These are phyloP conservation scores for Hemibagrus guttatus DNA, from an alignment of 2,797 vertebrate species.

Conservation along the genomic window DNA sequence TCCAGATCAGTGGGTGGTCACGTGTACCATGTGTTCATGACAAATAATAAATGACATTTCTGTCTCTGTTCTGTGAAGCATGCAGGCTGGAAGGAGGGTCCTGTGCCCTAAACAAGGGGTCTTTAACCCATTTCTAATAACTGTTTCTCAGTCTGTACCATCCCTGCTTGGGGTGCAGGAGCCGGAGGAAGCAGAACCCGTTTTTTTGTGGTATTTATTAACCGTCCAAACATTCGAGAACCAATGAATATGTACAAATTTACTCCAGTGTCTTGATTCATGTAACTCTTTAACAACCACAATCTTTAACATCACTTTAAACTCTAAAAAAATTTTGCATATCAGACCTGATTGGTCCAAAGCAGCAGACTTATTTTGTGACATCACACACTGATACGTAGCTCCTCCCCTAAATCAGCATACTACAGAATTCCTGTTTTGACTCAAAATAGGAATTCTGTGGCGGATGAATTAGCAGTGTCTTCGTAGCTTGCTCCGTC, in stretches of 20 bases:
- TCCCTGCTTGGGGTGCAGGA: constrained; percentile 17
- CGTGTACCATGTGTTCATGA: background rate
- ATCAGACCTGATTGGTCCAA: background rate
- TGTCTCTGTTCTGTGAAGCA: constrained; percentile 29
- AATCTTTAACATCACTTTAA: background rate
- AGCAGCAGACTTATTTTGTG: background rate
- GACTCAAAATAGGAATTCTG: no score
- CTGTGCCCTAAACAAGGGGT: background rate
- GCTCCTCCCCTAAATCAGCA: background rate
- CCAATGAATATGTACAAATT: background rate
- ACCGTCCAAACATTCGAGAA: background rate
- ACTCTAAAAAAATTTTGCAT: background rate
- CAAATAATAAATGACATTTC: constrained; percentile 31
- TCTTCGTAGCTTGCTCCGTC: background rate
- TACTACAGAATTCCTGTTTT: background rate
- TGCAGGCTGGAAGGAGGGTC: constrained; percentile 3
- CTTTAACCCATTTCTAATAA: background rate
- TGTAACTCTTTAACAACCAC: background rate
- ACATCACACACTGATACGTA: background rate
- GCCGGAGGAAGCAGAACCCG: no score
- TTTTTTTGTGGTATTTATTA: background rate
- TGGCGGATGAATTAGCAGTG: background rate
- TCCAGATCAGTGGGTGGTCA: constrained; percentile 14
- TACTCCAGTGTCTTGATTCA: background rate
- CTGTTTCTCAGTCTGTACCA: constrained; percentile 20